These are phyloP conservation scores for Cosmorhoe ocellata DNA, from an alignment of 2,888 invertebrate species.

Conservation along the genomic window DNA sequence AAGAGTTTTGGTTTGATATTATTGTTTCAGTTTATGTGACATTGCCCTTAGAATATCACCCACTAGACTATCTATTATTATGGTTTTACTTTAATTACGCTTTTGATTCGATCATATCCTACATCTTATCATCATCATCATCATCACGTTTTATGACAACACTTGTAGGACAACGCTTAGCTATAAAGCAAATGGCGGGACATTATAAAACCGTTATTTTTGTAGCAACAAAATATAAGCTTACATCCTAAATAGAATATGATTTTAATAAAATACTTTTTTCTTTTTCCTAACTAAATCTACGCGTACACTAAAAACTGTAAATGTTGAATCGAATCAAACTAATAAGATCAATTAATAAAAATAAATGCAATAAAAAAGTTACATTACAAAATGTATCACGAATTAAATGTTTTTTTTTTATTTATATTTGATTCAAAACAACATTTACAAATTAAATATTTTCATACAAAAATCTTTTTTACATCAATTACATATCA, in stretches of 20 bases:
- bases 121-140: not conserved
- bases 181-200: constrained; percentile 23
- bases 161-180: constrained; percentile 19
- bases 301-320: constrained; percentile 31
- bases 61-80: constrained; percentile 8
- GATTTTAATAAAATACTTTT: constrained; percentile 34
- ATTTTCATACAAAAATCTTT: constrained; percentile 36
- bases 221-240: constrained; percentile 21
- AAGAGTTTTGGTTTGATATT: too few relatives aligned
- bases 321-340: constrained; percentile 31
- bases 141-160: constrained; percentile 1
- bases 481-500: constrained; percentile 71
- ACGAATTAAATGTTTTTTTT: constrained; percentile 12
- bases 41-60: too few relatives aligned
- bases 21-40: too few relatives aligned
- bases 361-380: constrained; percentile 24
- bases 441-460: constrained; percentile 36
- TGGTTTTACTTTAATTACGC: constrained; percentile 8
- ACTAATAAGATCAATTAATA: constrained; percentile 9
- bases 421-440: constrained; percentile 23
- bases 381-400: constrained; percentile 13
- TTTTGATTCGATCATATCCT: constrained; percentile 7
- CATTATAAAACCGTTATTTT: constrained; percentile 16
- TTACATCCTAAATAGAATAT: constrained; percentile 20
- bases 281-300: constrained; percentile 32